Conservation (phyloP, 1,140 invertebrate genomes). For the roundworm (Caenorhabditis elegans) region WBcel235 BX284603.4:9229001-9229500, state of each 20-base stretch:
- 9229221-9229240: not conserved
- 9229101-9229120: too few relatives aligned
- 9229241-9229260: conserved; percentile 2
- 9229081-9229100: too few relatives aligned
- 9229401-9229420: not conserved
- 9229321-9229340: not conserved
- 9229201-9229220: not conserved
- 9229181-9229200: not conserved
- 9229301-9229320: not conserved
- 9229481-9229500: conserved; percentile 37
- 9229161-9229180: not conserved
- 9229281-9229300: conserved; percentile 5
- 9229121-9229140: not conserved
- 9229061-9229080: too few relatives aligned
- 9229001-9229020: too few relatives aligned
- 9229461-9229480: conserved; percentile 37
- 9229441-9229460: conserved; percentile 41
- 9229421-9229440: conserved; percentile 33
- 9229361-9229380: not conserved
- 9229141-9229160: not conserved
- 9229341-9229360: not conserved
- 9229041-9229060: not conserved
- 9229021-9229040: too few relatives aligned
- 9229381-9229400: not conserved
- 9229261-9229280: conserved; percentile 8